Evolutionary conservation across 2,888 invertebrate genomes (phyloP), one percentile per base, ranked within the genome.

Genomic region (Drosophila basisetae): DNA sequence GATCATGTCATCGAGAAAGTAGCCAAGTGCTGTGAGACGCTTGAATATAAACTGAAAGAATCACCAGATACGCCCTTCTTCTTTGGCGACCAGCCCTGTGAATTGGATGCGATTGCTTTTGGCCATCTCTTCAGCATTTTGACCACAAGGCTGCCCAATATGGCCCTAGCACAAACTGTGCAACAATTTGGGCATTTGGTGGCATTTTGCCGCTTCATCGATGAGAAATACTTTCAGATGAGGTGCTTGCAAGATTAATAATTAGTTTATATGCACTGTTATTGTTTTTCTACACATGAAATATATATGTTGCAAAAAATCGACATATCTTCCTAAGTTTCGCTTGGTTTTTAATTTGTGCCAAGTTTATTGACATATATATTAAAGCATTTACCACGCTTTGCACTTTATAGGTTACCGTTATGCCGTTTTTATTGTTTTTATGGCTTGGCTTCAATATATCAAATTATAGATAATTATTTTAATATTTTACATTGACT

Each of bases 81-180:
- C 94, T 98, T 97, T 93, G 96, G 96, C 10, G 94, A 95, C 67
- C 94, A 97, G 63, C 98, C 99, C 1, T 98, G 98, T 37, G 99
- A 99, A 94, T 94, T 99, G 76, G 99, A 99, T 94, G 99, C 99
- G 2, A 94, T 99, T 41, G 97, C 98, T 0, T 99, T 99, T 94
- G 99, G 99, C 0, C 99, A 99, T 94, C 95, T 99, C n/a, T 99
- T 97, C 94, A 97, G 98, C 0, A 96, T 99, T 82, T 94, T 99
- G 70, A 99, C 99, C 10, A 98, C 98, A 7, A 95, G 96, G 3
- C 94, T 99, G 49, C 98, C 98, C 0, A 96, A 96, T 91, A 96
- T 96, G 79, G 95, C 95, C 75, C 94, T 99, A 60, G 97, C 97
- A 0, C 96, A 96, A 68, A 96, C 96, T 9, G 96, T 99, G 4